Percentiles rank a stretch among this genome's conserved stretches.
Evolutionary conservation across 30 jellyfish, hydroid and myxozoan genomes (phyloP).

Genomic region (Hydra vulgaris): DNA sequence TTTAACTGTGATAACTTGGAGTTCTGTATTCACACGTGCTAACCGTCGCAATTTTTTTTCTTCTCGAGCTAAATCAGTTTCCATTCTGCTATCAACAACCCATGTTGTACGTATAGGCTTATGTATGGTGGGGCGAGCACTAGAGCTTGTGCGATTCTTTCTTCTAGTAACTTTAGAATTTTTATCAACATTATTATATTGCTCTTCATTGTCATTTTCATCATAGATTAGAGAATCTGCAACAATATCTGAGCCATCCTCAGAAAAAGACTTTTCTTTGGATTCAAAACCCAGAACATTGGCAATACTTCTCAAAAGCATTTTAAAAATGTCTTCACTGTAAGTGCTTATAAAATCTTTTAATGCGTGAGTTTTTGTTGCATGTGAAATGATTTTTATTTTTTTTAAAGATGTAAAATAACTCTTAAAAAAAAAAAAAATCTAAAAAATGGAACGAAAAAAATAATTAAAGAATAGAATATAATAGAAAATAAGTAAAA

Average conservation of each 20-base stretch:
- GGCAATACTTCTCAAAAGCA: conserved; percentile 3
- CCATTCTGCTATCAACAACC: conserved; percentile 26
- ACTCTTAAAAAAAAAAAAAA: too few species aligned
- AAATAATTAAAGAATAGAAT: too few species aligned
- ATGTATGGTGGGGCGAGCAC: not conserved
- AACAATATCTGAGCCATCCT: not conserved
- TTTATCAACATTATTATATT: not conserved
- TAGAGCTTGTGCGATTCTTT: not conserved
- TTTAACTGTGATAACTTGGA: conserved; percentile 3
- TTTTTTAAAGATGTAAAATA: too few species aligned
- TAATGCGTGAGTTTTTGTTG: too few species aligned
- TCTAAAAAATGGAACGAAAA: too few species aligned
- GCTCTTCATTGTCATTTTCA: conserved; percentile 3
- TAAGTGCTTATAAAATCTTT: not conserved
- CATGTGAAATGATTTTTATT: too few species aligned
- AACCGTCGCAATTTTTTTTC: not conserved
- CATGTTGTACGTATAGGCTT: conserved; percentile 11
- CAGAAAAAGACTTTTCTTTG: not conserved
- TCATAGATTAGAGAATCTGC: not conserved
- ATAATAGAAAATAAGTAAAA: too few species aligned
- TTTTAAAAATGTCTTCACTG: not conserved
- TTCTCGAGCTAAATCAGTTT: not conserved
- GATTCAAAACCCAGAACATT: conserved; percentile 8
- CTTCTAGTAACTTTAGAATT: not conserved
- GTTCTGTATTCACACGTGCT: conserved; percentile 12